A percentile compares a stretch with the other conserved stretches of the same genome.
Evolutionary conservation across 2,797 vertebrate genomes (phyloP).

Genomic region (Orientallactaga sibirica): DNA sequence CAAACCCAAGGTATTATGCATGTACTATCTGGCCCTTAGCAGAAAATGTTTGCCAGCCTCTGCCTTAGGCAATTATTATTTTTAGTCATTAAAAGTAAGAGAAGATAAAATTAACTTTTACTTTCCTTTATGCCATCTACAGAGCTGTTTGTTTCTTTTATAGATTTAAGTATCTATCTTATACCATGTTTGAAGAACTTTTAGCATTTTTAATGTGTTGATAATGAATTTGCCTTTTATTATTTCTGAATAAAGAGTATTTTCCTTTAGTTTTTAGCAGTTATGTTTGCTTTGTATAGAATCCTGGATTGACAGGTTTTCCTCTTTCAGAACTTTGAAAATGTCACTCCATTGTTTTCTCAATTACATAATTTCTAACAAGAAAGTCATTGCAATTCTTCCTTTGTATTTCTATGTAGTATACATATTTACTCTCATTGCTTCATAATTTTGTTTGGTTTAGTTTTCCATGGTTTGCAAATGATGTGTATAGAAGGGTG

Average conservation of each 20-base stretch:
- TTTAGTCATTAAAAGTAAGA: background rate
- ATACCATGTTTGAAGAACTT: constrained; percentile 8
- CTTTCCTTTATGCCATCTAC: background rate
- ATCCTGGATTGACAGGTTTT: background rate
- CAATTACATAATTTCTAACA: background rate
- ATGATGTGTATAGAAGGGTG: background rate
- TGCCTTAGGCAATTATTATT: background rate
- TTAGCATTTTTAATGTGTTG: constrained; percentile 27
- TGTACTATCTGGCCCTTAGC: background rate
- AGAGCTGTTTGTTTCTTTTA: background rate
- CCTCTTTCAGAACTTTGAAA: constrained; percentile 11
- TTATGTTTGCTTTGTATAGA: constrained; percentile 36
- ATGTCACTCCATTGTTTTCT: background rate
- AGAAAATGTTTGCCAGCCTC: background rate
- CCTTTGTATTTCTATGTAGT: background rate
- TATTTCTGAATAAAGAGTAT: constrained; percentile 45
- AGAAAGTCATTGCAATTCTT: background rate
- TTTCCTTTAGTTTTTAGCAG: background rate
- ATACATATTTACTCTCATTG: background rate
- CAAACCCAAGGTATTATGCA: background rate
- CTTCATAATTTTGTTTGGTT: background rate
- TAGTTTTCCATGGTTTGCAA: background rate
- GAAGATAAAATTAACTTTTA: background rate
- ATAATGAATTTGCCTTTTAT: constrained; percentile 38
- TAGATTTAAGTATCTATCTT: background rate